phyloP scores from a whole-genome alignment of 1,140 invertebrate species.

The Andrena cerasifolii region DNA sequence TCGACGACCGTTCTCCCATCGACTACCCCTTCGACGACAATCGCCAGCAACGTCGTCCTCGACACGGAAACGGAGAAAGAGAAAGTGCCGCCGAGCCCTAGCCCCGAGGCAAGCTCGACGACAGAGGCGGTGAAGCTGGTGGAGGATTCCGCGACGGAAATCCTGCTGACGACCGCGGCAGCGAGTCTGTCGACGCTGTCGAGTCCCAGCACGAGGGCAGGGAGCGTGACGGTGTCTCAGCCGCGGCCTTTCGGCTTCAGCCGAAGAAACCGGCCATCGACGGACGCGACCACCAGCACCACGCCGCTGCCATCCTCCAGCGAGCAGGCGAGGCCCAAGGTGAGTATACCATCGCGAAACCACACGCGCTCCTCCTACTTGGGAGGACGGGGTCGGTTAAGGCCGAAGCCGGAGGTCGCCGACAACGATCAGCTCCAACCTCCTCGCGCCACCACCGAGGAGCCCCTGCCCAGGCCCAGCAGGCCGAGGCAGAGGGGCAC shows the following conservation, averaged over 20 bases:
- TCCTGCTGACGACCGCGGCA: conserved; percentile 71
- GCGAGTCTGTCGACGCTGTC: conserved; percentile 23
- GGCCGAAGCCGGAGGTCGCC: conserved; percentile 57
- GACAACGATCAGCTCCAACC: conserved; percentile 13
- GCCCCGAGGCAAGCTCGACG: conserved; percentile 9
- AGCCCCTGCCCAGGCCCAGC: background rate
- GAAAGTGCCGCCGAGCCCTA: background rate
- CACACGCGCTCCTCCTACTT: conserved; percentile 75
- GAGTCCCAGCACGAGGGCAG: conserved; percentile 1
- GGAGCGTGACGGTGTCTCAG: conserved; percentile 79
- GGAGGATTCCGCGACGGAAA: conserved; percentile 76
- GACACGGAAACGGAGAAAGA: conserved; percentile 17
- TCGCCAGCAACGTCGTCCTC: conserved; percentile 15
- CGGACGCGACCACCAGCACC: conserved; percentile 77
- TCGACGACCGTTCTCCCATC: conserved; percentile 44
- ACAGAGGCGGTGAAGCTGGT: conserved; percentile 67
- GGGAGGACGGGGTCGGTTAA: conserved; percentile 68
- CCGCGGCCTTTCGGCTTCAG: conserved; percentile 83
- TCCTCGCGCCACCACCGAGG: background rate
- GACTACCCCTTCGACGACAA: conserved; percentile 45
- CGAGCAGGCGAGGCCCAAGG: conserved; percentile 76
- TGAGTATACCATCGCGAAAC: conserved; percentile 80
- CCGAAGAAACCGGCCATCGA: conserved; percentile 72
- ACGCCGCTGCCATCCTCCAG: conserved; percentile 68
- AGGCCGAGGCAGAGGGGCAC: conserved; percentile 70